Percentiles rank a stretch among this genome's conserved stretches.
phyloP scores from a whole-genome alignment of 2,797 vertebrate genomes.

The Clarias pachynema region DNA sequence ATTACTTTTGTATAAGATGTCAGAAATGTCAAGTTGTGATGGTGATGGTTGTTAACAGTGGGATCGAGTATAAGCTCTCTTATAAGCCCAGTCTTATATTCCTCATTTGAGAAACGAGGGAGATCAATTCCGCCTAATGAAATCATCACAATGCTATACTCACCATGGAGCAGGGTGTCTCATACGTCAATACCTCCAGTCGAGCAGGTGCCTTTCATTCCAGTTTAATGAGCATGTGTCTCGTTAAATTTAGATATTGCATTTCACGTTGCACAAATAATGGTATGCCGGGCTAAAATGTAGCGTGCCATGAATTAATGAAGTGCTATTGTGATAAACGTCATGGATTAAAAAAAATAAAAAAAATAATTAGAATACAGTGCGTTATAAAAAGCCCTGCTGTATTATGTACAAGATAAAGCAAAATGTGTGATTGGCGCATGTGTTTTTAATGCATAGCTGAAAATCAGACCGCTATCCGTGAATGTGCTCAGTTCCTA shows the following conservation, averaged over 20 bases:
- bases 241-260: slow-evolving; percentile 10
- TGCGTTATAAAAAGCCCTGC: background rate
- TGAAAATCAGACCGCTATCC: background rate
- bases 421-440: background rate
- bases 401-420: background rate
- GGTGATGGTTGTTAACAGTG: background rate
- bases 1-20: background rate
- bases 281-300: background rate
- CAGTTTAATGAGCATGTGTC: slow-evolving; percentile 1
- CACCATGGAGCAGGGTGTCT: background rate
- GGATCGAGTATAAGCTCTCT: background rate
- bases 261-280: background rate
- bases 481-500: background rate
- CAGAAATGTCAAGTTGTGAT: background rate
- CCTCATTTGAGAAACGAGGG: background rate
- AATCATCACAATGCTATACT: slow-evolving; percentile 37
- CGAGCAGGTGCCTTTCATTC: slow-evolving; percentile 5
- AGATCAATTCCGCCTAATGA: slow-evolving; percentile 41
- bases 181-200: slow-evolving; percentile 28
- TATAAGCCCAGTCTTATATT: no score
- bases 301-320: background rate
- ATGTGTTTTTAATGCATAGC: background rate
- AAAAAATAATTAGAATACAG: background rate
- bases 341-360: background rate
- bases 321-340: background rate